These are phyloP conservation scores for Mesoclemmys tuberculata DNA, from an alignment of 2,113 vertebrate species.

Conservation along the genomic window DNA sequence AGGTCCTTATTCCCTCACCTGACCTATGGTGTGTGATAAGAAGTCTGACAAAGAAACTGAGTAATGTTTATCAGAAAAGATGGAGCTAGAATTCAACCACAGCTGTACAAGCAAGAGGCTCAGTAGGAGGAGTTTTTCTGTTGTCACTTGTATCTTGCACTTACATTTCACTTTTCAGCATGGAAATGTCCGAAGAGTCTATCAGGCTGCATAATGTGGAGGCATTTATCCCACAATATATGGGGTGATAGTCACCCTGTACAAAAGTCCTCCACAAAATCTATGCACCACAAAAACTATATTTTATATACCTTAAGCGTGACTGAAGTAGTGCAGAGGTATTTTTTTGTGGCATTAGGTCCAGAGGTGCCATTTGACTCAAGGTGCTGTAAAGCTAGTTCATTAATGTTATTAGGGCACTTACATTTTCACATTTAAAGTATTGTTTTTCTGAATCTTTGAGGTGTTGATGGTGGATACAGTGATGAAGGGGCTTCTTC, in stretches of 20 bases:
- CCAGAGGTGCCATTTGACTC: neutral
- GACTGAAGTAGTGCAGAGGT: neutral
- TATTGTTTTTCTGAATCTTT: neutral
- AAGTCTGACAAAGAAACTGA: neutral
- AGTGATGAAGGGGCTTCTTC: fast-evolving
- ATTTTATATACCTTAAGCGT: neutral
- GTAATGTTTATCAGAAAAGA: neutral
- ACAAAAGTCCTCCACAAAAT: neutral
- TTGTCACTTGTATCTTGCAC: neutral
- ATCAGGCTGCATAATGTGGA: neutral
- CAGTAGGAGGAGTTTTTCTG: neutral
- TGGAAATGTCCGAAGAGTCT: neutral
- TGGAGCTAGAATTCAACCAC: neutral
- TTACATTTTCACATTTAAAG: neutral
- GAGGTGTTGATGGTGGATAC: neutral
- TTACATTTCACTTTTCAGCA: neutral
- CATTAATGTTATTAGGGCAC: neutral
- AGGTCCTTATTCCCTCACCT: neutral
- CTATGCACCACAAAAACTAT: neutral
- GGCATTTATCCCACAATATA: neutral
- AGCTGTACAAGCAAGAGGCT: neutral
- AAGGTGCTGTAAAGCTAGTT: neutral
- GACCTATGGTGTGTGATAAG: neutral
- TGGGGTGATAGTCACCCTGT: neutral
- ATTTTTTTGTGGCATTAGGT: neutral